Evolutionary conservation across 2,888 invertebrate species (phyloP), one percentile per base, ranked within the genome.

Genomic region (Aphidius colemani): DNA sequence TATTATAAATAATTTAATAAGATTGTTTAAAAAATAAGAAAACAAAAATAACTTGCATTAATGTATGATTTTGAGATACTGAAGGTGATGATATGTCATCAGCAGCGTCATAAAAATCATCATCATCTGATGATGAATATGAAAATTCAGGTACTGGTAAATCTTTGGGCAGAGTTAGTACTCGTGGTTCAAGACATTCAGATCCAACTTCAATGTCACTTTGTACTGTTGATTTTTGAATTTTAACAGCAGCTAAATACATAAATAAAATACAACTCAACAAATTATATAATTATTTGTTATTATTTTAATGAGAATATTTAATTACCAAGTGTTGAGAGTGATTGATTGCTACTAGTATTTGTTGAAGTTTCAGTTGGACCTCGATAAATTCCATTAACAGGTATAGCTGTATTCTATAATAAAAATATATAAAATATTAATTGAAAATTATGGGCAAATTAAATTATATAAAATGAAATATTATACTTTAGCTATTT

Each of bases 51-150:
- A 60, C 9, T 30, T 50, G 45, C 50, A 77, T 70, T 70, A 78
- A 69, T 62, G 71, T 68, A 69, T 78, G 74, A 72, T 75, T 77
- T 66, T 78, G 78, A 5, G 67, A 58, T 13, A 68, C 66, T 61
- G 73, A 72, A 5, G 77, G 78, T 30, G 30, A 30, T 30, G 75
- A 74, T 64, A 80, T 80, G 66, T 84, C 90, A 78, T 94, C 95
- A 73, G 93, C 91, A 6, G 95, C 95, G 85, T 98, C 98, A 82
- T 89, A 98, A 84, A 93, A 95, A 83, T 95, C 95, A 65, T 98
- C 97, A 64, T 93, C 94, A 81, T 98, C 98, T 43, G 96, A 96
- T 77, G 96, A 97, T n/a, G 97, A 98, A 83, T 97, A 98, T 1
- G 97, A 97, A 66, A 92, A 94, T 77, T 93, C 94, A 53, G 96